Conservation (phyloP, 2,113 vertebrate genomes). For the Acanthochromis polyacanthus region DNA sequence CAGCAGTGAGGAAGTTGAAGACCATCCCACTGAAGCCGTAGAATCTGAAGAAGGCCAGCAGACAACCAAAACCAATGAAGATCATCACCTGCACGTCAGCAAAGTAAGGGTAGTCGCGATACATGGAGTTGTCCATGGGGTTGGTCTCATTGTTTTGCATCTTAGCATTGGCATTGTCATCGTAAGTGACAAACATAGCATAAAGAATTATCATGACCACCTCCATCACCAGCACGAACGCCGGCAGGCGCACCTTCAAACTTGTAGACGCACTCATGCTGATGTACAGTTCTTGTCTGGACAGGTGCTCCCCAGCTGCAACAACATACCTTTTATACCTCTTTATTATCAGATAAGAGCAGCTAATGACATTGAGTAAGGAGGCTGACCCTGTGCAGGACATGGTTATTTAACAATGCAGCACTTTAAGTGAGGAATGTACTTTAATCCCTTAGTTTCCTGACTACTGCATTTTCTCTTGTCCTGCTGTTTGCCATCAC, state of each 20-base stretch:
- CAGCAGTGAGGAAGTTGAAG: constrained; percentile 88
- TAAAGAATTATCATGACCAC: constrained; percentile 80
- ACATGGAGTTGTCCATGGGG: constrained; percentile 74
- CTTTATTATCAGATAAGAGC: constrained; percentile 68
- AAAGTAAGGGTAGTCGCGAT: constrained; percentile 85
- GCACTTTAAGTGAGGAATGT: constrained; percentile 14
- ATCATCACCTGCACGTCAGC: constrained; percentile 90
- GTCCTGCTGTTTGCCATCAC: background rate
- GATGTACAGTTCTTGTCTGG: constrained; percentile 46
- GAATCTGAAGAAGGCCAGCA: constrained; percentile 85
- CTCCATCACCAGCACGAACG: constrained; percentile 82
- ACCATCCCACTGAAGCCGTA: constrained; percentile 87
- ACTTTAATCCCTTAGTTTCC: constrained; percentile 59
- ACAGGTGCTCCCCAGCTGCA: constrained; percentile 56
- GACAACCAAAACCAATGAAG: constrained; percentile 87
- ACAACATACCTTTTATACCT: constrained; percentile 56
- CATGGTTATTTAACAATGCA: constrained; percentile 28
- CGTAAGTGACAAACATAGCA: constrained; percentile 82
- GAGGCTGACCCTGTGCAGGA: constrained; percentile 2
- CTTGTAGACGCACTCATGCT: constrained; percentile 64
- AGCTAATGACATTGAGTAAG: constrained; percentile 33
- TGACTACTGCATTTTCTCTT: background rate
- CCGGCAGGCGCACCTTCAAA: constrained; percentile 78
- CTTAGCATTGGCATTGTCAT: constrained; percentile 72
- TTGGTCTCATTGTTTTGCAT: constrained; percentile 63